A percentile compares a stretch with the other conserved stretches of the same genome.
Evolutionary conservation across 1,140 invertebrate genomes (phyloP).

Genomic region (Condylostylus longicornis): DNA sequence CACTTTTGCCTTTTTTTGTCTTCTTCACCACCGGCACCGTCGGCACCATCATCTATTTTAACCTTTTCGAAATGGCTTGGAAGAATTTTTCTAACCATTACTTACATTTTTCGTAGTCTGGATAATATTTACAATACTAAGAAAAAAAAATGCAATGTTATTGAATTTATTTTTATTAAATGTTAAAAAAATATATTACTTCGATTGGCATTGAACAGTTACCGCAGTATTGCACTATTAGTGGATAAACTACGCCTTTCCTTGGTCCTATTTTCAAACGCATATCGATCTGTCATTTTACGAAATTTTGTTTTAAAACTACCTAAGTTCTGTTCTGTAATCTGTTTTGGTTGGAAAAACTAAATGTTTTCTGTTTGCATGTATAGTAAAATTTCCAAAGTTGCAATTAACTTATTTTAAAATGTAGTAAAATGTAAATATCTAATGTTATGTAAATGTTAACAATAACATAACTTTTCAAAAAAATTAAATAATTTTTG

Average conservation of each 20-base stretch:
- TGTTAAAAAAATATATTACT: constrained; percentile 16
- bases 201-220: constrained; percentile 83
- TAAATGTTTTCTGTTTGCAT: no score
- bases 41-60: constrained; percentile 36
- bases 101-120: constrained; percentile 89
- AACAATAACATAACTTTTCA: no score
- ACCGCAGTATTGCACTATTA: constrained; percentile 76
- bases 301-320: no score
- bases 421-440: no score
- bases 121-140: constrained; percentile 91
- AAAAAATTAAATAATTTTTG: no score
- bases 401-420: no score
- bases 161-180: constrained; percentile 8
- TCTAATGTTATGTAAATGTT: no score
- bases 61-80: constrained; percentile 81
- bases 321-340: no score
- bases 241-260: constrained; percentile 48
- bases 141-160: constrained; percentile 30
- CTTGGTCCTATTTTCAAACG: constrained; percentile 25
- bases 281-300: no score
- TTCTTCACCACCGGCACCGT: constrained; percentile 48
- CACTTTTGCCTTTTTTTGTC: constrained; percentile 85
- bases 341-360: no score
- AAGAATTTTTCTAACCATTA: constrained; percentile 85
- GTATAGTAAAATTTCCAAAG: no score